Base-by-base conservation (phyloP, 2,888 invertebrate species). In the Flexamia atlantica region DNA sequence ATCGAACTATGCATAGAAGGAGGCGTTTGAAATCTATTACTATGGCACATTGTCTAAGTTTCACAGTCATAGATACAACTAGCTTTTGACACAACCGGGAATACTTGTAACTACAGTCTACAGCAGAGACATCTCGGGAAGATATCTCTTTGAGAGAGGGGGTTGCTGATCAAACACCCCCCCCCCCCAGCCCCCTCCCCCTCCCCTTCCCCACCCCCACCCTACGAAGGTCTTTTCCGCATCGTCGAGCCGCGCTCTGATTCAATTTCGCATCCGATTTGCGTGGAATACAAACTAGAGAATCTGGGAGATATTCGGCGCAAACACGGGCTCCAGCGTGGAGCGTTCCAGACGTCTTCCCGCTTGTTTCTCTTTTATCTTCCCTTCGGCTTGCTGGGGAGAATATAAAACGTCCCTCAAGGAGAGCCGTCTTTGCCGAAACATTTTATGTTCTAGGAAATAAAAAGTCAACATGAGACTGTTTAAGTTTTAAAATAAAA, bases 251-350 rank as follows among this genome's bases (percentile, higher is more conserved):
- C 30, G 81, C 83, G 82, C 83, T 79, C 84, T 86, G 86, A 86
- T 86, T 85, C 86, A 85, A 86, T 86, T 86, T 86, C 81, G 84
- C 85, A 85, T 85, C 83, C 85, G 84, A 84, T 86, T 86, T 85
- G 86, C 83, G 85, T 85, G 84, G 86, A 85, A 86, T 86, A 86
- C 85, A 79, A 79, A 79, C 79, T 79, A 79, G 79, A 50, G 57
- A 79, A 79, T 79, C 79, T 79, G 32, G 79, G 53, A 57, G 28
- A 30, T 64, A 28, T 64, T 30, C 64, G 12, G 28, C 23, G 25
- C 64, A 64, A 64, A 64, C 64, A 64, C 64, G 30, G 46, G 12
- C 17, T 2, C 46, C 46, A 20, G 25, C 57, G 28, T 10, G 10
- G 53, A 28, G 57, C 64, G 10, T 25, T 30, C 28, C 12, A 25